Evolutionary conservation across 2,797 vertebrate species (phyloP).

Genomic region (Stomatorhinus walkeri): DNA sequence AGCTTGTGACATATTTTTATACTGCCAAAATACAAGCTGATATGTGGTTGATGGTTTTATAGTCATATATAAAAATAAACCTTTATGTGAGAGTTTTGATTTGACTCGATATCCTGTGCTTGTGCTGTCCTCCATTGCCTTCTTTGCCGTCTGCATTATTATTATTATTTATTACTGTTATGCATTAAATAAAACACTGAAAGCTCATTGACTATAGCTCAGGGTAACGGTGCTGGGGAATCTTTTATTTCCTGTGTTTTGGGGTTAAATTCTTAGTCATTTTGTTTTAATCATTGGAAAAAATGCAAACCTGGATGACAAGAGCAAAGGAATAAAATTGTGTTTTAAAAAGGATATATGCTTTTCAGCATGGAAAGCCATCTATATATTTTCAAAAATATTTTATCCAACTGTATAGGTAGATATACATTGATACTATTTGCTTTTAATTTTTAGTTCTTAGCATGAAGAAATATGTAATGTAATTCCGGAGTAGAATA

Average conservation of each 20-base stretch:
- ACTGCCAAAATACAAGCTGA: conserved; percentile 34
- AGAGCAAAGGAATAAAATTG: neutral
- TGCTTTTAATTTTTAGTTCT: neutral
- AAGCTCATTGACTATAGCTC: neutral
- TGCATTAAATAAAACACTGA: neutral
- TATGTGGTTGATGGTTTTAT: conserved; percentile 20
- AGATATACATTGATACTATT: neutral
- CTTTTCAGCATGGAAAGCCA: neutral
- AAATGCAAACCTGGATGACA: neutral
- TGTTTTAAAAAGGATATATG: neutral
- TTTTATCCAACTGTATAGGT: neutral
- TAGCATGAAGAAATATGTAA: neutral
- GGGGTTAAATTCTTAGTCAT: neutral
- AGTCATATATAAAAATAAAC: conserved; percentile 10
- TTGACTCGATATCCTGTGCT: neutral
- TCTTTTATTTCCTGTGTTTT: neutral
- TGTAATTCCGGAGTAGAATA: neutral
- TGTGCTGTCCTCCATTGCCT: neutral
- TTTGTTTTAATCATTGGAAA: neutral
- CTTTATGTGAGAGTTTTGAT: neutral
- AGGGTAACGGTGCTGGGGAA: neutral
- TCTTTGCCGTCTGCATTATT: neutral
- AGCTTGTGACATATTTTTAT: conserved; percentile 37
- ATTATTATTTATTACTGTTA: neutral
- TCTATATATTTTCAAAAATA: neutral